phyloP scores from a whole-genome alignment of 2,113 vertebrate genomes.

The Hylia prasina region DNA sequence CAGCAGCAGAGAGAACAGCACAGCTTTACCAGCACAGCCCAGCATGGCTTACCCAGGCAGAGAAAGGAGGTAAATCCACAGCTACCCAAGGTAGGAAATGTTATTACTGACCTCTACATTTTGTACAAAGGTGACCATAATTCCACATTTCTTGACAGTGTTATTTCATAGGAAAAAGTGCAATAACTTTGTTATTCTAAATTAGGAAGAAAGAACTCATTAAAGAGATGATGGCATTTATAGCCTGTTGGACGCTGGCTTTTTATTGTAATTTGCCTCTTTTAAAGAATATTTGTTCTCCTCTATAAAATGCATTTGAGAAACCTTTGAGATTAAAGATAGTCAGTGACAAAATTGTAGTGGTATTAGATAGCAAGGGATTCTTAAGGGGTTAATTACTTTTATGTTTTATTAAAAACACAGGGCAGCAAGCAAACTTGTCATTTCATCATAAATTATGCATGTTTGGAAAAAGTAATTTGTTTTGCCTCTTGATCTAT shows the following conservation, averaged over 20 bases:
- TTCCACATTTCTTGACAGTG: not conserved
- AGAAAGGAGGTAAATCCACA: constrained; percentile 46
- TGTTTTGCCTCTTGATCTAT: not conserved
- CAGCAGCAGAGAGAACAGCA: constrained; percentile 22
- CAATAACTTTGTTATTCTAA: not conserved
- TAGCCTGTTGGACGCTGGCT: not conserved
- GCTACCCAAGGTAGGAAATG: constrained; percentile 43
- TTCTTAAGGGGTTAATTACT: not conserved
- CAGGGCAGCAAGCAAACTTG: not conserved
- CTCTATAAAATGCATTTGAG: not conserved
- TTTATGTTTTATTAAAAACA: not conserved
- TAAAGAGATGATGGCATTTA: not conserved
- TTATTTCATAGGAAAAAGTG: not conserved
- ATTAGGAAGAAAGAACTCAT: not conserved
- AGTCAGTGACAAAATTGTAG: not conserved
- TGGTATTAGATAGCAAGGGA: not conserved
- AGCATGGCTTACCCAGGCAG: constrained; percentile 9
- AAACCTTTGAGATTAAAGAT: not conserved
- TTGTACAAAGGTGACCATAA: not conserved
- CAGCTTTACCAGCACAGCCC: constrained; percentile 49
- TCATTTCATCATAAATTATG: not conserved
- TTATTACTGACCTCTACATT: not conserved
- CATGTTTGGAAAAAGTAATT: not conserved
- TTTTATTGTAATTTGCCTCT: not conserved
- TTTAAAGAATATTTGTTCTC: not conserved